Conservation (phyloP, 2,113 vertebrate genomes). For the Oreocharis arfaki region DNA sequence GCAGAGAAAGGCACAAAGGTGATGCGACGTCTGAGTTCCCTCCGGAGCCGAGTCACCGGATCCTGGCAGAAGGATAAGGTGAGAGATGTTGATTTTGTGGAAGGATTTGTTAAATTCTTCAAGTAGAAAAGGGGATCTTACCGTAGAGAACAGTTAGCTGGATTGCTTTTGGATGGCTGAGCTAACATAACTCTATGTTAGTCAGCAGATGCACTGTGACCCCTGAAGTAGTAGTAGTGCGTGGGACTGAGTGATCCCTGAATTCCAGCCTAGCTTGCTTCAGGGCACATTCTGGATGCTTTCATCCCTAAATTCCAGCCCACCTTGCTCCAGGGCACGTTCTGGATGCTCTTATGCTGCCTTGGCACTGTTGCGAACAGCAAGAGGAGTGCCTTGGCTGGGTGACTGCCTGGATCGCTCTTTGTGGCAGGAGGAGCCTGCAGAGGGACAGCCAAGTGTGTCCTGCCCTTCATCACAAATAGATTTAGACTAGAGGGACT, state of each 20-base stretch:
- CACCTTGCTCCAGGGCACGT: neutral
- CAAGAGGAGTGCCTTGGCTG: neutral
- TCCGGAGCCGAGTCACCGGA: conserved; percentile 85
- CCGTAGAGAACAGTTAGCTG: neutral
- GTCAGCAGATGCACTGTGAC: neutral
- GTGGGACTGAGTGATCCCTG: neutral
- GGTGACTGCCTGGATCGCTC: neutral
- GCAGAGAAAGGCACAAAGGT: conserved; percentile 83
- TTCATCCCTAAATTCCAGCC: neutral
- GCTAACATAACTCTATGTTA: accelerated
- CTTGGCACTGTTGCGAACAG: neutral
- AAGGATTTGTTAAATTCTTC: neutral
- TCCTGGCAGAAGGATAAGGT: conserved; percentile 96
- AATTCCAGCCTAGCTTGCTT: neutral
- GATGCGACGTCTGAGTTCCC: conserved; percentile 87
- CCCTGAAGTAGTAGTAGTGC: accelerated
- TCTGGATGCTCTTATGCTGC: neutral
- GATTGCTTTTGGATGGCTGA: neutral
- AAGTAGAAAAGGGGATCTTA: neutral
- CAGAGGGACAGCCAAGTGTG: neutral
- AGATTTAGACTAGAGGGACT: neutral
- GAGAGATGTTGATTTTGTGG: neutral
- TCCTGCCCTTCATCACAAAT: neutral
- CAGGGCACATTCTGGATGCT: neutral
- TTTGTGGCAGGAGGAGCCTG: neutral